Percentiles rank a stretch among this genome's conserved stretches.
These are phyloP conservation scores for Campylorhamphus procurvoides DNA, from an alignment of 2,113 vertebrate genomes.

Conservation along the genomic window DNA sequence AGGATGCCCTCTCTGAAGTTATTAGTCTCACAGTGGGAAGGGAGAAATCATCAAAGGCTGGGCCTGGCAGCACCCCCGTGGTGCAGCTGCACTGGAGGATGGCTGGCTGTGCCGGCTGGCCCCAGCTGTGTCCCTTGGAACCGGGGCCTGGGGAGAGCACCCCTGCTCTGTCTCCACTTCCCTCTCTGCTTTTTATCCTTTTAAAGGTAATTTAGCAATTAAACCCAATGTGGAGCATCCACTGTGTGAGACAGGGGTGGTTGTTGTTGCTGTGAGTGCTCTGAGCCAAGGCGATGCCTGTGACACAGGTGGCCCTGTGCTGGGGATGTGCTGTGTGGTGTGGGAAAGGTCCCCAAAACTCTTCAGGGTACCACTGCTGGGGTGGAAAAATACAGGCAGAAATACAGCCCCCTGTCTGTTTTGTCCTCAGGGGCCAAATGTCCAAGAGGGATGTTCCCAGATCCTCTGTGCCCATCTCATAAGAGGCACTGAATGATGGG, in stretches of 20 bases:
- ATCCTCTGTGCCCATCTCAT: background rate
- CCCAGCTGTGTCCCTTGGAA: conserved; percentile 49
- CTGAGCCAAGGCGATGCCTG: background rate
- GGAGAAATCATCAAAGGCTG: conserved; percentile 68
- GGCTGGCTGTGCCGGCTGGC: background rate
- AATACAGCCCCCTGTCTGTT: background rate
- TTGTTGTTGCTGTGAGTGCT: background rate
- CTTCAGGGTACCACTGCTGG: fast-evolving
- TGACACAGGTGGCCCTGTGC: fast-evolving
- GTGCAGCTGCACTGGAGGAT: background rate
- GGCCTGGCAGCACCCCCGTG: background rate
- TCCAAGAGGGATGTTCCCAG: background rate
- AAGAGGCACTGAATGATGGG: fast-evolving
- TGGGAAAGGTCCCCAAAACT: background rate
- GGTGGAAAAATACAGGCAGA: background rate
- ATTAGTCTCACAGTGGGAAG: conserved; percentile 66
- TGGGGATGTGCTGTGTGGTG: background rate
- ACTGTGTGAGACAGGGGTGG: background rate
- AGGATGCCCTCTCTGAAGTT: conserved; percentile 66
- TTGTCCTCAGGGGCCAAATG: background rate
- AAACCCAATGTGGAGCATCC: background rate
- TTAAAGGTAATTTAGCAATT: conserved; percentile 50
- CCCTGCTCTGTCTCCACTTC: background rate
- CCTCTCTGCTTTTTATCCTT: background rate
- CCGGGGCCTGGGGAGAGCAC: conserved; percentile 1